Base-by-base conservation (phyloP, 2,797 vertebrate species). In the Crocidura indochinensis region DNA sequence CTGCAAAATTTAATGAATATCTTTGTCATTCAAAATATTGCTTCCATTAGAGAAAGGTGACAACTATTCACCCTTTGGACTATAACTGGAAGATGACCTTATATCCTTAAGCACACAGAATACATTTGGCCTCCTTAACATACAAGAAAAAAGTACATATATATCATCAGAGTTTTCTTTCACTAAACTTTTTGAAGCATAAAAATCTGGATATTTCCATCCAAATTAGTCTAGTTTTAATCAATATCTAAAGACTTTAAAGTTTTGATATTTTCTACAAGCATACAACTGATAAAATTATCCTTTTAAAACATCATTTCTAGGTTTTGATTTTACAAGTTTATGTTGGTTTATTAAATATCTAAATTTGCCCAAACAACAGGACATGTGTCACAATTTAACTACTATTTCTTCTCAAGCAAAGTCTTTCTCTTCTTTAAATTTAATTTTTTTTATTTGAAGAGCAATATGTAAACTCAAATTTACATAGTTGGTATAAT, bases 211-310 rank as follows among this genome's bases (percentile, higher is more conserved):
- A 2, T 74, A 67, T 91, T 92, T 93, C n/a, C 46, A 60, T 72
- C 87, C 26, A 92, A 77, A 85, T 94, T 92, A 93, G 95, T 64
- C 38, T 20, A 51, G 53, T 80, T 93, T 24, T 71, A 62, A 62
- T 90, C 64, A 20, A 49, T 93, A 73, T 91, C 74, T 91, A 73
- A 74, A 78, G 75, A 78, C 20, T n/a, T 87, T 29, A 91, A 91
- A 86, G 92, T 94, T 96, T 74, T 81, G 60, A 93, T 95, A 85
- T 76, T 91, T 93, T 80, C 92, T 64, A 27, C 26, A 67, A 76
- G 81, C 67, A 96, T 84, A 93, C 91, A 74, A 92, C 62, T 87
- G 77, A 93, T 65, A 91, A 90, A 93, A 89, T 80, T 60, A 82
- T 67, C 15, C 47, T 95, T 95, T 93, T 29, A 38, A 92, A 89